These are phyloP conservation scores for Aythya baeri DNA, from an alignment of 2,113 vertebrate genomes.

Conservation along the genomic window DNA sequence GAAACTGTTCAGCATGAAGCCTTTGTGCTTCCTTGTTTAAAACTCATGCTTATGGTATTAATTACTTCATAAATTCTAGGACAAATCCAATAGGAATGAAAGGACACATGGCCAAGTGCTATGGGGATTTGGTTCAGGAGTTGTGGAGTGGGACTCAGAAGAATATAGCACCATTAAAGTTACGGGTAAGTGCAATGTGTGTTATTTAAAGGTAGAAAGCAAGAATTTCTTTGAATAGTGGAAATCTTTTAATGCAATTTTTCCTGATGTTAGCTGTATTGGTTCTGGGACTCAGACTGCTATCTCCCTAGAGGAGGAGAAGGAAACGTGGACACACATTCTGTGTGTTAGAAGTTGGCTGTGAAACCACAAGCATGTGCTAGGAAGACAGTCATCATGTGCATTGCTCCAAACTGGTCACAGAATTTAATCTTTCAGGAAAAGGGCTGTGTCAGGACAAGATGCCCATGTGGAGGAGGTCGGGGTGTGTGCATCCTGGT, in stretches of 20 bases:
- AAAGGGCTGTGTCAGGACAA: not conserved
- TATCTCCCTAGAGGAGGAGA: not conserved
- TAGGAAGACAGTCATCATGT: not conserved
- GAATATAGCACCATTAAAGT: slow-evolving; percentile 94
- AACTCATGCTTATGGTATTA: not conserved
- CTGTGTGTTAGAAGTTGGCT: not conserved
- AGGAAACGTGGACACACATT: not conserved
- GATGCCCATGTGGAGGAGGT: not conserved
- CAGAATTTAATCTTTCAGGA: not conserved
- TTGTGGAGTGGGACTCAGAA: slow-evolving; percentile 99
- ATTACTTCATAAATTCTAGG: slow-evolving; percentile 75
- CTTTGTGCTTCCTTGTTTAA: not conserved
- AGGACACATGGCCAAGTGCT: slow-evolving; percentile 99
- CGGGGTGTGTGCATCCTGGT: not conserved
- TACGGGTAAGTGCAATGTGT: slow-evolving; percentile 81
- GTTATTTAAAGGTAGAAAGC: not conserved
- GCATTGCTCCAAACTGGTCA: not conserved
- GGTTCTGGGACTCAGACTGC: not conserved
- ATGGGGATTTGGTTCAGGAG: slow-evolving; percentile 97
- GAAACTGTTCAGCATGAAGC: not conserved
- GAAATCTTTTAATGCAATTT: not conserved
- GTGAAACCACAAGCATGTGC: not conserved
- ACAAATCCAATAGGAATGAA: slow-evolving; percentile 99
- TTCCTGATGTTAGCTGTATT: not conserved
- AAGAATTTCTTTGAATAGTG: not conserved